Percentiles rank a stretch among this genome's conserved stretches.
Conservation (phyloP, 2,797 vertebrate species). For the Pteronotus mesoamericanus region DNA sequence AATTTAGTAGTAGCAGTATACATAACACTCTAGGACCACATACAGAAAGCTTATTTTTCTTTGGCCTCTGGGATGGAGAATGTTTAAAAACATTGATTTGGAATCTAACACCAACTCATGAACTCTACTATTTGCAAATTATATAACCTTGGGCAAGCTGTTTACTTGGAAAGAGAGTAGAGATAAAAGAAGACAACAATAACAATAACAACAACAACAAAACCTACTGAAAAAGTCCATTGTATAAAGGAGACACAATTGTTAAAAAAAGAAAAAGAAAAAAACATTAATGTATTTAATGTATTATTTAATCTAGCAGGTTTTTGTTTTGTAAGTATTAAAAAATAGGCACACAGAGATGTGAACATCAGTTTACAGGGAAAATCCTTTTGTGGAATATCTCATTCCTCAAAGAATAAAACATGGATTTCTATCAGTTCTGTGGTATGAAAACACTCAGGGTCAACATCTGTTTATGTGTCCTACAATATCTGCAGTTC, state of each 20-base stretch:
- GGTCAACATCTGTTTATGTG: background rate
- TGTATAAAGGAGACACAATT: background rate
- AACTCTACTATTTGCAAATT: background rate
- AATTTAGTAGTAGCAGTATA: background rate
- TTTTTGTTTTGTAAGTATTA: background rate
- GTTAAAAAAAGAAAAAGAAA: background rate
- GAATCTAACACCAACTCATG: background rate
- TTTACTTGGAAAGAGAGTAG: background rate
- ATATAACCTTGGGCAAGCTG: background rate
- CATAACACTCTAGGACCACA: background rate
- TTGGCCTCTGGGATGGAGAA: background rate
- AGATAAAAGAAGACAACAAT: background rate
- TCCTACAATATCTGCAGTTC: background rate
- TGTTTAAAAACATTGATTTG: background rate
- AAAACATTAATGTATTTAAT: background rate
- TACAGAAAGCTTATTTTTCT: background rate
- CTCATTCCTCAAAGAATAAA: background rate
- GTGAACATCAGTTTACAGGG: background rate
- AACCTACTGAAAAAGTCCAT: background rate
- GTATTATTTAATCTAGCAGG: background rate
- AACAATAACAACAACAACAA: background rate
- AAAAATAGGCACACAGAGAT: background rate
- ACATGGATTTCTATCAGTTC: background rate
- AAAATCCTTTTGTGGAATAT: background rate
- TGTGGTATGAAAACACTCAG: background rate